These are phyloP conservation scores for Acipenser transmontanus DNA, from an alignment of 2,797 vertebrate genomes.

Conservation along the genomic window DNA sequence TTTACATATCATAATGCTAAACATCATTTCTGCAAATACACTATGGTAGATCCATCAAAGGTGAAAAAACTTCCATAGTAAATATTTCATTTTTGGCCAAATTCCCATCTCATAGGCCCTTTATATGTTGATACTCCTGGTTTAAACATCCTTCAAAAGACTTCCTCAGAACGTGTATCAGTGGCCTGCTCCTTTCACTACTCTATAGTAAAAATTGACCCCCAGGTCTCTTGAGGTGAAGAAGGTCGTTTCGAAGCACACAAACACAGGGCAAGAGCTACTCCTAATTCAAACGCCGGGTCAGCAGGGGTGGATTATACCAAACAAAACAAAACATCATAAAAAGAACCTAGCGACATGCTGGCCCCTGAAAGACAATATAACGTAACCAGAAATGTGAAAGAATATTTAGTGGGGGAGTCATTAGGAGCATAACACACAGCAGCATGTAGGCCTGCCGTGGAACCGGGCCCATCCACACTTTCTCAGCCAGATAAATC, in stretches of 20 bases:
- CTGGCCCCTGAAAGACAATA: not conserved
- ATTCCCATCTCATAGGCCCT: too few species aligned
- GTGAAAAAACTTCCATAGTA: too few species aligned
- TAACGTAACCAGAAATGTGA: not conserved
- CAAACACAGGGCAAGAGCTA: not conserved
- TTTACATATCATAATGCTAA: too few species aligned
- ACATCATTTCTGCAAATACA: too few species aligned
- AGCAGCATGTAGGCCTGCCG: conserved; percentile 15
- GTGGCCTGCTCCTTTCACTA: too few species aligned
- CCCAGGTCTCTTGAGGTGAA: not conserved
- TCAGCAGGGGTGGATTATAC: too few species aligned
- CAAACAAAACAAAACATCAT: not conserved
- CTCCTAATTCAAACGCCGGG: not conserved
- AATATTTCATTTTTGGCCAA: too few species aligned
- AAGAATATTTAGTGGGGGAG: not conserved
- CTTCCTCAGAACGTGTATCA: too few species aligned
- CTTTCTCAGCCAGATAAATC: conserved; percentile 66
- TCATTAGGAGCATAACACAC: not conserved
- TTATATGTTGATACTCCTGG: too few species aligned
- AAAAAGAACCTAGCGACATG: not conserved
- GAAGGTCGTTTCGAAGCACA: not conserved
- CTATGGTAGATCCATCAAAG: too few species aligned
- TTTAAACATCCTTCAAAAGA: too few species aligned
- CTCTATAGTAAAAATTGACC: too few species aligned
- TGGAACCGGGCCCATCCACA: conserved; percentile 25